Conservation (phyloP, 2,888 invertebrate species). For the Tiphia femorata region DNA sequence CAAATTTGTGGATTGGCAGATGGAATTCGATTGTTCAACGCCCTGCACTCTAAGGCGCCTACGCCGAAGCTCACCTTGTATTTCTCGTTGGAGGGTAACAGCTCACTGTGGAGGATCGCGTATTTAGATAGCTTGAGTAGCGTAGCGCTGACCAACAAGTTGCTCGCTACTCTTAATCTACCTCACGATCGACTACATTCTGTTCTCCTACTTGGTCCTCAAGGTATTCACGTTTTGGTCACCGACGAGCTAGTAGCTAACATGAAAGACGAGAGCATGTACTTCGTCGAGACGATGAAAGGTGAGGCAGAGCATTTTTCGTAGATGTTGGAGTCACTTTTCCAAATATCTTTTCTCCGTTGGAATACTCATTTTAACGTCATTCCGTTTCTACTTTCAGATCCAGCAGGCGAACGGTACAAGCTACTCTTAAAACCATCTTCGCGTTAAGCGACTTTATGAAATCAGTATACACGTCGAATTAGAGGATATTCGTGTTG, state of each 20-base stretch:
- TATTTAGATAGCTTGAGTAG: conserved; percentile 74
- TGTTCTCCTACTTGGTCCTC: conserved; percentile 85
- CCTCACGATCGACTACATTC: conserved; percentile 59
- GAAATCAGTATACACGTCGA: too few species aligned
- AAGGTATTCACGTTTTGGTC: conserved; percentile 85
- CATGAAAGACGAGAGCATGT: conserved; percentile 84
- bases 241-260: conserved; percentile 89
- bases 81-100: conserved; percentile 78
- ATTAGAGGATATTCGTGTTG: too few species aligned
- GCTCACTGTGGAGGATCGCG: conserved; percentile 82
- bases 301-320: conserved; percentile 57
- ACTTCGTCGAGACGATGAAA: conserved; percentile 74
- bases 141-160: conserved; percentile 59
- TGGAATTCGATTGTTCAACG: conserved; percentile 93
- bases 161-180: conserved; percentile 61
- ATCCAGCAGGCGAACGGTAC: conserved; percentile 59
- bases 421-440: conserved; percentile 61
- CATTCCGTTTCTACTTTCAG: conserved; percentile 40
- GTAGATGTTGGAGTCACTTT: background rate
- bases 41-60: conserved; percentile 82
- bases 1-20: conserved; percentile 95
- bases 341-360: background rate
- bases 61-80: conserved; percentile 87
- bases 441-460: conserved; percentile 37
- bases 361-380: background rate